Percentiles rank a stretch among this genome's conserved stretches.
Evolutionary conservation across 2,888 invertebrate genomes (phyloP).

Genomic region (Altica lythri): DNA sequence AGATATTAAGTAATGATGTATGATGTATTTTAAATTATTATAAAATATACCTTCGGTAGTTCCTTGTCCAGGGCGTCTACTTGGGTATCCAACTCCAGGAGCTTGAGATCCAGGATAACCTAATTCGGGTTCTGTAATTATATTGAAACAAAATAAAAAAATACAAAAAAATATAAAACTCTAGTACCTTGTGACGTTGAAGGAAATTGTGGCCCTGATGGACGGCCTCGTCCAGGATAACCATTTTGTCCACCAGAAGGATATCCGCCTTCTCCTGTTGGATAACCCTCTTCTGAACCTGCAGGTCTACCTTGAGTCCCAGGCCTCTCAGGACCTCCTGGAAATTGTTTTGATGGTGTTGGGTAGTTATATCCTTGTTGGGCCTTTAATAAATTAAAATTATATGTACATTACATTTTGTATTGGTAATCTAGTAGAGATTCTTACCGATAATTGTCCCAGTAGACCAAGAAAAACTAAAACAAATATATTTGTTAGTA

Average conservation of each 20-base stretch:
- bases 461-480: constrained; percentile 33
- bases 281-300: constrained; percentile 27
- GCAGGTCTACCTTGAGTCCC: constrained; percentile 16
- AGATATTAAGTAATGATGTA: too few species aligned
- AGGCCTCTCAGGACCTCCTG: constrained; percentile 31
- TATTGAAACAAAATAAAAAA: neutral
- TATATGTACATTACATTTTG: neutral
- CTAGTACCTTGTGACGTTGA: constrained; percentile 28
- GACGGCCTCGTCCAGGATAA: constrained; percentile 48
- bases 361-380: constrained; percentile 80
- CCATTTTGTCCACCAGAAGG: constrained; percentile 35
- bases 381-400: constrained; percentile 56
- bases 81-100: constrained; percentile 42
- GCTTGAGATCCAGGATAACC: constrained; percentile 15
- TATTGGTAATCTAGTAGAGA: neutral
- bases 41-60: constrained; percentile 25
- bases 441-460: constrained; percentile 35
- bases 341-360: constrained; percentile 67
- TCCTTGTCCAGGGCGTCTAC: constrained; percentile 42
- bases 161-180: neutral
- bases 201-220: constrained; percentile 35
- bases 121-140: constrained; percentile 11
- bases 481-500: constrained; percentile 25
- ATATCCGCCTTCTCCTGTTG: constrained; percentile 47
- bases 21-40: constrained; percentile 26